These are phyloP conservation scores for Caprella mutica DNA, from an alignment of 2,888 invertebrate genomes.

Conservation along the genomic window DNA sequence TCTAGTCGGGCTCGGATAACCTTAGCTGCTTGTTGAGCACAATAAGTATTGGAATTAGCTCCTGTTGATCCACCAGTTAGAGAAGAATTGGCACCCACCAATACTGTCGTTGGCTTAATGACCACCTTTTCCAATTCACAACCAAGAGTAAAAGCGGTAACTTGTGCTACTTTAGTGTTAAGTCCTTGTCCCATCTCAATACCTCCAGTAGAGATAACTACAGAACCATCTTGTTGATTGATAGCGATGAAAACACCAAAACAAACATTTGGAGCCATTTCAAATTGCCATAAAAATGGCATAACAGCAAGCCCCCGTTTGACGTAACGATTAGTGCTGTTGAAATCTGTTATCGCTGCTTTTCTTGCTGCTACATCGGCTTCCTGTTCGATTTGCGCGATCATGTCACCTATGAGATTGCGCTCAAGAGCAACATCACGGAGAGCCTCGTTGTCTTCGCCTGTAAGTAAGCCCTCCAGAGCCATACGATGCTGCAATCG, in stretches of 20 bases:
- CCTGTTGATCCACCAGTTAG: slow-evolving; percentile 59
- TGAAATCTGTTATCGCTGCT: slow-evolving; percentile 35
- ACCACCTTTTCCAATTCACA: slow-evolving; percentile 55
- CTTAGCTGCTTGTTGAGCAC: slow-evolving; percentile 2
- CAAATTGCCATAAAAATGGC: slow-evolving; percentile 57
- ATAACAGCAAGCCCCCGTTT: slow-evolving; percentile 54
- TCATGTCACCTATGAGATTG: slow-evolving; percentile 22
- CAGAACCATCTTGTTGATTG: slow-evolving; percentile 43
- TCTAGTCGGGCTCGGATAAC: slow-evolving; percentile 7
- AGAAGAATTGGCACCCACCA: slow-evolving; percentile 55
- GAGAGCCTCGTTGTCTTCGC: neutral
- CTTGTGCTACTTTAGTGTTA: slow-evolving; percentile 65
- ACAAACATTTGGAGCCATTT: slow-evolving; percentile 35
- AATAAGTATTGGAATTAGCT: slow-evolving; percentile 49
- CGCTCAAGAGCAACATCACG: slow-evolving; percentile 5
- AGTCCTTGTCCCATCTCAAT: slow-evolving; percentile 61
- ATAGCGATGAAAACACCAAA: slow-evolving; percentile 26
- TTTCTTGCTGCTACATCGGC: slow-evolving; percentile 35
- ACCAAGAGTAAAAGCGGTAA: slow-evolving; percentile 58
- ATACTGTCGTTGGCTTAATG: slow-evolving; percentile 53
- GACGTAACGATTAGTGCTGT: slow-evolving; percentile 57
- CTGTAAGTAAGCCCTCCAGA: no score
- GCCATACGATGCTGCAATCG: neutral
- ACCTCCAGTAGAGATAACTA: slow-evolving; percentile 53
- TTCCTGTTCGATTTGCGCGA: slow-evolving; percentile 7